These are phyloP conservation scores for Sinonovacula constricta DNA, from an alignment of 1,140 invertebrate genomes.

Conservation along the genomic window DNA sequence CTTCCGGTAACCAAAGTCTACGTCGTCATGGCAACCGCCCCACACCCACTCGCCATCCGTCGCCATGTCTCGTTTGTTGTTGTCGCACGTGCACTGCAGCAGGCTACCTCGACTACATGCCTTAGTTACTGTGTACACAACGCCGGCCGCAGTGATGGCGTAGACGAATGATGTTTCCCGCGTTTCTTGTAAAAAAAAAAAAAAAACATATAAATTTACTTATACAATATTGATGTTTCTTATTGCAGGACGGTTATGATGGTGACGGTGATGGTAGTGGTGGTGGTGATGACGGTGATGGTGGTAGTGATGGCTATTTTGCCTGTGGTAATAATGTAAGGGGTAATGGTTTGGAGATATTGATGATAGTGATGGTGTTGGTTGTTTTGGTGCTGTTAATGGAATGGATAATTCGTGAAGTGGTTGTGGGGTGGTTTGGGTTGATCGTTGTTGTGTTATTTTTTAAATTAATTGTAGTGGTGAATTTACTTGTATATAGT, in stretches of 20 bases:
- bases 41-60: constrained; percentile 94
- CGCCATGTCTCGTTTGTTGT: constrained; percentile 67
- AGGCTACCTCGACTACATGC: constrained; percentile 83
- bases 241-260: no score
- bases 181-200: constrained; percentile 84
- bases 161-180: constrained; percentile 94
- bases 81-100: constrained; percentile 75
- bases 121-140: constrained; percentile 90
- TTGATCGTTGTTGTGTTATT: no score
- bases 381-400: no score
- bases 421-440: no score
- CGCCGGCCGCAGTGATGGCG: constrained; percentile 92
- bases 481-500: no score
- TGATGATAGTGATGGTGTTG: no score
- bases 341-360: no score
- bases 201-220: no score
- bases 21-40: constrained; percentile 97
- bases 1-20: constrained; percentile 97
- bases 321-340: no score
- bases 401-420: no score
- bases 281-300: not conserved
- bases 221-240: not conserved
- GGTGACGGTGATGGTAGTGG: not conserved
- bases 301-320: not conserved
- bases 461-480: no score